phyloP scores from a whole-genome alignment of 2,113 vertebrate species.

The Hiodon tergisus region DNA sequence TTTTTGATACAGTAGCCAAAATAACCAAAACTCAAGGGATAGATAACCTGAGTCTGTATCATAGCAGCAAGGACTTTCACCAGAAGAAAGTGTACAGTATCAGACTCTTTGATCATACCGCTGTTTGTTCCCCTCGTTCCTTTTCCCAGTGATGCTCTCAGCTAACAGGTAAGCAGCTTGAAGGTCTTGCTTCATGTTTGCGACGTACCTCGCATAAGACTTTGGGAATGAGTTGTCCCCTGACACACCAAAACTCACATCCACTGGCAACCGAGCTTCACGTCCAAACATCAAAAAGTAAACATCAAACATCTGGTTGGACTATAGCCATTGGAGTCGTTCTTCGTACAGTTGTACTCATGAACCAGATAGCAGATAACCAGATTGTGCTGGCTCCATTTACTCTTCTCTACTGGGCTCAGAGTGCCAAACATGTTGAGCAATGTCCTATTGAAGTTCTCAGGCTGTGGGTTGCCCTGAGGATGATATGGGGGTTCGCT shows the following conservation, averaged over 20 bases:
- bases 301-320: too few relatives aligned
- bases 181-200: background rate
- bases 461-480: background rate
- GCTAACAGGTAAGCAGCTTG: slow-evolving; percentile 12
- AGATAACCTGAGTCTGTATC: too few relatives aligned
- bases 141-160: background rate
- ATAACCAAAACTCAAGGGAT: too few relatives aligned
- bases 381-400: slow-evolving; percentile 14
- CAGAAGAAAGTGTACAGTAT: background rate
- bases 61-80: background rate
- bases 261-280: slow-evolving; percentile 7
- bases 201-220: background rate
- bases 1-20: too few relatives aligned
- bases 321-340: slow-evolving; percentile 6
- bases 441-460: background rate
- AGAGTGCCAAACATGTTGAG: slow-evolving; percentile 8
- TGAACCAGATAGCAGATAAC: slow-evolving; percentile 4
- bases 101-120: background rate
- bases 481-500: background rate
- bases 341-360: slow-evolving; percentile 10
- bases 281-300: slow-evolving; percentile 15
- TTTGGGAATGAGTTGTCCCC: background rate
- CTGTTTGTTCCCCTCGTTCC: background rate
- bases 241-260: slow-evolving; percentile 16
- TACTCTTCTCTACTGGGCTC: background rate